Percentiles rank a stretch among this genome's conserved stretches.
Evolutionary conservation across 2,888 invertebrate species (phyloP).

Genomic region (Eudemis profundana): DNA sequence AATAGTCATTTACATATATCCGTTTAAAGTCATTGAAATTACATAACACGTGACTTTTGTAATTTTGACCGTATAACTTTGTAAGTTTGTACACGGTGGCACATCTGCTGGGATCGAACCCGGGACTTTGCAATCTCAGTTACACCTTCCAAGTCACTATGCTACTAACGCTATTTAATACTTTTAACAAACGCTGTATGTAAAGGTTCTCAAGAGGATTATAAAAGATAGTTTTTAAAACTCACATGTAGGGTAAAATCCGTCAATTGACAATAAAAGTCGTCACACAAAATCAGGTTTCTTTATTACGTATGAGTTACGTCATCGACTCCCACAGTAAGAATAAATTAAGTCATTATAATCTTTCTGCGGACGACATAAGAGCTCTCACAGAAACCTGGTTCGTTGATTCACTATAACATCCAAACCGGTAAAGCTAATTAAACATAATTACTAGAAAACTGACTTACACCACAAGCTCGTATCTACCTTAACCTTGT

Average conservation of each 20-base stretch:
- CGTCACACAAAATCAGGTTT: conserved; percentile 22
- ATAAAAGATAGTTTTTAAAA: neutral
- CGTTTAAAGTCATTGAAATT: too few relatives aligned
- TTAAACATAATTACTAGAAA: conserved; percentile 26
- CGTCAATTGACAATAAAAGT: conserved; percentile 12
- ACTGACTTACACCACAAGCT: neutral
- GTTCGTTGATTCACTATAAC: neutral
- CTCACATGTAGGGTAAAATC: conserved; percentile 1
- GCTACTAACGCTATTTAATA: too few relatives aligned
- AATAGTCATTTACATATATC: too few relatives aligned
- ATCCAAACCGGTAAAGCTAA: conserved; percentile 27
- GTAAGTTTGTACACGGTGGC: too few relatives aligned
- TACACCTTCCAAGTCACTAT: too few relatives aligned
- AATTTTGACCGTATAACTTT: too few relatives aligned
- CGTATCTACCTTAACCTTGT: conserved; percentile 5
- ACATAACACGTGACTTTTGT: too few relatives aligned
- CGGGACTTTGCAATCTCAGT: too few relatives aligned
- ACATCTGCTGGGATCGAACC: too few relatives aligned
- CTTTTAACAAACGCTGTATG: too few relatives aligned
- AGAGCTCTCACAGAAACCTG: neutral
- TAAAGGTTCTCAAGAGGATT: too few relatives aligned
- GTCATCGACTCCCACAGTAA: conserved; percentile 7
- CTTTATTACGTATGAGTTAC: conserved; percentile 23
- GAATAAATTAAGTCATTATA: neutral
- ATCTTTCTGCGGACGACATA: neutral